Evolutionary conservation across 2,113 vertebrate genomes (phyloP), one percentile per base, ranked within the genome.

Genomic region (Oostethus manadensis): DNA sequence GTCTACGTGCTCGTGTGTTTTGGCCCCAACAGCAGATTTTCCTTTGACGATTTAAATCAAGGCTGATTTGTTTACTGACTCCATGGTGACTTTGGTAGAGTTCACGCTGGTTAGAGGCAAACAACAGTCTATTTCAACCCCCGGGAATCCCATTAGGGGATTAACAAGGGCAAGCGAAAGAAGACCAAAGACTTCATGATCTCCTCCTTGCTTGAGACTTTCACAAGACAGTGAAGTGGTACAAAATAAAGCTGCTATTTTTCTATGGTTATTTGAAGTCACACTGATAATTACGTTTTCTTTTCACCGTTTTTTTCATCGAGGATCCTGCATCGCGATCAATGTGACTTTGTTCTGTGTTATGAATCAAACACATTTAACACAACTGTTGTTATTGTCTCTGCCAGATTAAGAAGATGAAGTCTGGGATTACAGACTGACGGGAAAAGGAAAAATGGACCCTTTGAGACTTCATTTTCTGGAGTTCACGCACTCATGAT

Each of bases 71-170:
- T 57, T 61, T 16, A 1, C 64, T 51, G 72, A 68, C 67, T 61
- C 77, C 76, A 26, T 56, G 63, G 48, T 69, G 67, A 77, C 82
- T 79, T 79, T 85, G 70, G 82, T 65, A 76, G 62, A 70, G 71
- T 80, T 73, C 64, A 80, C 79, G 60, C 66, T 76, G 70, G 75
- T 70, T 77, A 64, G 73, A 43, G 71, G 71, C 62, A 81, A 77
- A 84, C 59, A 78, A 51, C 71, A 56, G 62, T 85, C 86, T 90
- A 90, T 88, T 89, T 87, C 26, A 3, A 3, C 26, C 2, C 29
- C 2, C 29, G 1, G 11, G 3, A 87, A 85, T 88, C 88, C 84
- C 66, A 90, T 92, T 89, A 92, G 46, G 70, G 85, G 87, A 84
- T 92, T 90, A 89, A 70, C 72, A 62, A 74, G 78, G 68, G 81